Evolutionary conservation across 2,888 invertebrate genomes (phyloP), one percentile per base, ranked within the genome.

Genomic region (Aspidiotus rigidus): DNA sequence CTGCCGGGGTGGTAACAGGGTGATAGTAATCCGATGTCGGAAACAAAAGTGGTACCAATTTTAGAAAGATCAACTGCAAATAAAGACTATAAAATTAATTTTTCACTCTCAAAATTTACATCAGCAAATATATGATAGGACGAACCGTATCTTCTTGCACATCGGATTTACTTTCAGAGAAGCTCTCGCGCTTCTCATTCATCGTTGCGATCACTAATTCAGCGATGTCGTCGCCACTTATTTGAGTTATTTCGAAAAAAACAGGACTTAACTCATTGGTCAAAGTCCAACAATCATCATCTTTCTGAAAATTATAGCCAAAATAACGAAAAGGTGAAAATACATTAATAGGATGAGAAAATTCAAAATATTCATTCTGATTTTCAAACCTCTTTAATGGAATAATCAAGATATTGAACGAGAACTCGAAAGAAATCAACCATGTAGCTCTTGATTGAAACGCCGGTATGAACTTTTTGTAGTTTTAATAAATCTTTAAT

Each of bases 1-100:
- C 75, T 39, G 83, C 79, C n/a, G 94, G 93, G 13, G 91, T 91
- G n/a, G 89, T 88, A 6, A 96, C 85, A 0, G 87, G 87, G 82
- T 97, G 96, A 55, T 87, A 82, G 77, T 88, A 92, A 79, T 97
- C 96, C 0, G 95, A 93, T 0, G 93, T 87, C 0, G 95, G 89
- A 79, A 90, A 97, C 67, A 96, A 77, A 57, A 88, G 78, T 8
- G 89, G 86, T 6, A 92, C 83, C 72, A 93, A 76, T 79, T 94
- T 93, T 71, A 96, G 86, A 76, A 91, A 86, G 72, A 93, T 79
- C 54, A 95, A 77, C 75, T 84, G 77, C 60, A 79, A 76, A 71
- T 62, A 57, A 49, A 71, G 54, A 57, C 7, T 2, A 39, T 40
- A 7, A 61, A 39, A 13, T 28, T 3, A 16, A 3, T 28, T 40